A percentile compares a stretch with the other conserved stretches of the same genome.
Conservation (phyloP, 2,113 vertebrate species). For the Motacilla alba region DNA sequence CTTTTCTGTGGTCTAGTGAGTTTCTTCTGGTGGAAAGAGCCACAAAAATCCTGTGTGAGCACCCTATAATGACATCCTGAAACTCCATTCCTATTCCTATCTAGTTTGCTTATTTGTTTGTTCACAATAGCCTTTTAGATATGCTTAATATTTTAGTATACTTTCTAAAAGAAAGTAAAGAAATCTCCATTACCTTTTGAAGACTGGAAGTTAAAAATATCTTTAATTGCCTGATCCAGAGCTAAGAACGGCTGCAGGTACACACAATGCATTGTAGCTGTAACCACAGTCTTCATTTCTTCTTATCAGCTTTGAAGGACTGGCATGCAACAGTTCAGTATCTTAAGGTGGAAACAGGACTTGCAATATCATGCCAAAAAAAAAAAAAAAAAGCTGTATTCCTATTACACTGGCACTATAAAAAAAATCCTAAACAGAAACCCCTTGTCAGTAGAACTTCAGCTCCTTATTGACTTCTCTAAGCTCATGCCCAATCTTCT, state of each 20-base stretch:
- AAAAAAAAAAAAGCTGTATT: background rate
- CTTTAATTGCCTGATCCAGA: background rate
- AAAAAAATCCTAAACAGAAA: constrained; percentile 1
- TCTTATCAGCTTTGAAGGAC: background rate
- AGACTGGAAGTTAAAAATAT: background rate
- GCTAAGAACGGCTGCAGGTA: background rate
- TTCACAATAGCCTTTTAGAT: background rate
- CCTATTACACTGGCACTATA: background rate
- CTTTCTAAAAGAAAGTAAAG: background rate
- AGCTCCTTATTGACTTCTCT: background rate
- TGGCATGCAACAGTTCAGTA: background rate
- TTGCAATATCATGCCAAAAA: background rate
- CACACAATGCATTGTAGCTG: background rate
- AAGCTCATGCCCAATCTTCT: background rate
- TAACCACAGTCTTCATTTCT: background rate
- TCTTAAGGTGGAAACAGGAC: background rate
- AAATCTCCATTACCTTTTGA: background rate
- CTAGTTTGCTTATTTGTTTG: background rate
- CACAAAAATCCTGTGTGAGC: background rate
- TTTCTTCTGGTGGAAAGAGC: background rate
- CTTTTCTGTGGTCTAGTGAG: background rate
- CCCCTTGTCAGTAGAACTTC: background rate
- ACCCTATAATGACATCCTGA: background rate
- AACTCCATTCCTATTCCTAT: background rate
- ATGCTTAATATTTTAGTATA: background rate